Evolutionary conservation across 2,888 invertebrate genomes (phyloP), one percentile per base, ranked within the genome.

Genomic region (Diplazon laetatorius): DNA sequence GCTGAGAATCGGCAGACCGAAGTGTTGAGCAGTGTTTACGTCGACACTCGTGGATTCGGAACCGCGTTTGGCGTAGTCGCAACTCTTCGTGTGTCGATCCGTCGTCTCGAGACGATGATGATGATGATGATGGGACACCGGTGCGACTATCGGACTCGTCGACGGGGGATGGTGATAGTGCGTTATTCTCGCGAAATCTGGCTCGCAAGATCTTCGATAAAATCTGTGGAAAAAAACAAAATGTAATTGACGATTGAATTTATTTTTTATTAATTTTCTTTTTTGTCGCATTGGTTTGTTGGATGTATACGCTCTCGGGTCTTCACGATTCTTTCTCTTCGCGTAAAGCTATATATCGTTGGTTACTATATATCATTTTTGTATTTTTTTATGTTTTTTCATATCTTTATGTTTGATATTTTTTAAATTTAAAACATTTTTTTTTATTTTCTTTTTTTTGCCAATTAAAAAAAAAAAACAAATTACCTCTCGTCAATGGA

Each of bases 1-100:
- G 22, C 96, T 96, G 5, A 96, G 93, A 84, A 95, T 95, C 59
- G 96, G 96, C 84, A 96, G 92, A 44, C 95, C 95, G 80, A 95
- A 95, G 85, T 94, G 94, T 62, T 91, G 90, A 12, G 85, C 84
- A 82, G 92, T 92, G 65, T 93, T 91, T 87, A 92, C 92, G 78
- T 90, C 89, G 76, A 86, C 82, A 72, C 85, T 88, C 44, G 88
- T 25, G 9, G 70, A 80, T 16, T 88, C 89, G 2, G 84, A 80
- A 1, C 85, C 80, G 8, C 85, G 85, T 25, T 75, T 84, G 10
- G 86, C 79, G 82, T 88, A 93, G 91, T 80, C 93, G 91, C 82
- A 93, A 89, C 90, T 93, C 92, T 82, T 93, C 91, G 82, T 92
- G 92, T 88, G 88, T 88, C 92, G 92, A 91, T 92, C 85, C 91